Evolutionary conservation across 2,888 invertebrate species (phyloP).

Genomic region (Lepeophtheirus nordmannii): DNA sequence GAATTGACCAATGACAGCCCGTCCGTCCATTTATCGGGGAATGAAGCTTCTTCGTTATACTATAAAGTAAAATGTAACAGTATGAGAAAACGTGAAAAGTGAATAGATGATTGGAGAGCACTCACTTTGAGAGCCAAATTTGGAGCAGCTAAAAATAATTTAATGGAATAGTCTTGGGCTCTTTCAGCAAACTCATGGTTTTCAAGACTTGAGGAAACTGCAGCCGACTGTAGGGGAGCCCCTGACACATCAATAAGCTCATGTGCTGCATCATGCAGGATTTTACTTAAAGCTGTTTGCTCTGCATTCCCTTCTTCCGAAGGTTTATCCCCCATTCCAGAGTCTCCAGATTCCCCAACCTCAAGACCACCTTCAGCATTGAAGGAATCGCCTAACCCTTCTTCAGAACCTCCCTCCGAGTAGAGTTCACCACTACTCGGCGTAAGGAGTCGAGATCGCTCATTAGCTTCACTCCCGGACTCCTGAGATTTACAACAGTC

Average conservation of each 20-base stretch:
- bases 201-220: not conserved
- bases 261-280: not conserved
- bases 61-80: not conserved
- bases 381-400: not conserved
- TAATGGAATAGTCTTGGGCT: not conserved
- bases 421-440: not conserved
- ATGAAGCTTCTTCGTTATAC: not conserved
- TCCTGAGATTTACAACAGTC: not conserved
- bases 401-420: not conserved
- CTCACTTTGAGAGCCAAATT: not conserved
- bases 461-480: not conserved
- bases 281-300: not conserved
- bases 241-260: conserved; percentile 7
- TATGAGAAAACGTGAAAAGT: too few species aligned
- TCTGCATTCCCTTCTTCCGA: not conserved
- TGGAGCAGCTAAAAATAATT: not conserved
- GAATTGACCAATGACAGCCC: not conserved
- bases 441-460: not conserved
- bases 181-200: conserved; percentile 6
- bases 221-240: not conserved
- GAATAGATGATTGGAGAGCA: too few species aligned
- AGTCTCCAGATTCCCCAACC: not conserved
- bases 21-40: not conserved
- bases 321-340: not conserved
- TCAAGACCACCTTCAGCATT: not conserved